phyloP scores from a whole-genome alignment of 2,888 invertebrate genomes.

The Spisula subtruncata region DNA sequence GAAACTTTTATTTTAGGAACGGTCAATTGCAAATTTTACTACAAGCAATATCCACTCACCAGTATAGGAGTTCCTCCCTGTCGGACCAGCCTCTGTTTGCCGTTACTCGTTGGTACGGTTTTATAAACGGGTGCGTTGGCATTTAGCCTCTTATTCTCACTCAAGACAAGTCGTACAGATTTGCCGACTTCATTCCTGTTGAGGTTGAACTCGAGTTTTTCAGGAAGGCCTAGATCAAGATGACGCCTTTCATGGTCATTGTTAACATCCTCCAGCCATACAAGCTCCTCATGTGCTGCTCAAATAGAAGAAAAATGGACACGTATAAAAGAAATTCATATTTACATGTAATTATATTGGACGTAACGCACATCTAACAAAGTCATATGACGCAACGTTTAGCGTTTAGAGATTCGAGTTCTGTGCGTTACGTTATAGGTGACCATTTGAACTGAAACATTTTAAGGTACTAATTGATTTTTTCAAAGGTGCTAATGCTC shows the following conservation, averaged over 20 bases:
- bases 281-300: not conserved
- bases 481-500: too few species aligned
- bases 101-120: not conserved
- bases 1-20: not conserved
- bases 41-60: not conserved
- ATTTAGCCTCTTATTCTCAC: slow-evolving; percentile 50
- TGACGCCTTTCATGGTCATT: slow-evolving; percentile 19
- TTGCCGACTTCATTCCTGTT: not conserved
- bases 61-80: not conserved
- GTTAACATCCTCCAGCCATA: slow-evolving; percentile 7
- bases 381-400: too few species aligned
- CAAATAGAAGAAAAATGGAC: not conserved
- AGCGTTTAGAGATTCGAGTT: too few species aligned
- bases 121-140: slow-evolving; percentile 58
- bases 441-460: too few species aligned
- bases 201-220: not conserved
- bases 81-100: slow-evolving; percentile 4
- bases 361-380: too few species aligned
- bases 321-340: not conserved
- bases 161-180: not conserved
- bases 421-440: too few species aligned
- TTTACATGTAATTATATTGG: too few species aligned
- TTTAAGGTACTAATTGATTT: too few species aligned
- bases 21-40: not conserved
- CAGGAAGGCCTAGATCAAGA: slow-evolving; percentile 16